Percentiles rank a stretch among this genome's conserved stretches.
Conservation (phyloP, 2,113 vertebrate species). For the Collichthys lucidus region DNA sequence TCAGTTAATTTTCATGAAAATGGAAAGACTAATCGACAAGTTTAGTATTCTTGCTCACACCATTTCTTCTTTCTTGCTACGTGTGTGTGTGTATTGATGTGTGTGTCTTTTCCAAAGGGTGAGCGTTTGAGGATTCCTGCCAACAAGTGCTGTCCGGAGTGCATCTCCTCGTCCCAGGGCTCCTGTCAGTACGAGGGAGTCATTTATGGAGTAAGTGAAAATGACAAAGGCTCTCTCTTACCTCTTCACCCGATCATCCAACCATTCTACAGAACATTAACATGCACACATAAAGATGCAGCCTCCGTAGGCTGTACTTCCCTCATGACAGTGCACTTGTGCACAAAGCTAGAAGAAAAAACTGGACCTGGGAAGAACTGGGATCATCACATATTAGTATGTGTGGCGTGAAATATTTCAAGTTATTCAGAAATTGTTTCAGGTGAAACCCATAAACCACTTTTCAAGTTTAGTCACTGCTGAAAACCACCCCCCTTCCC, state of each 20-base stretch:
- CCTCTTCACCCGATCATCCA: background rate
- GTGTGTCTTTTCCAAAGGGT: constrained; percentile 82
- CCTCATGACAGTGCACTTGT: background rate
- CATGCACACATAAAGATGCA: background rate
- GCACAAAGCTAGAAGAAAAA: background rate
- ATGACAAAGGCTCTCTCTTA: background rate
- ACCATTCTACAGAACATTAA: background rate
- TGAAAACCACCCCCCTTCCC: background rate
- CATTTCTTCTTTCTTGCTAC: background rate
- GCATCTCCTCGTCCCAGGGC: constrained; percentile 77
- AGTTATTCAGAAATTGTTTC: background rate
- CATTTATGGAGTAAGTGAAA: constrained; percentile 85
- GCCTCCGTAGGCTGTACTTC: background rate
- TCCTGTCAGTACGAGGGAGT: constrained; percentile 87
- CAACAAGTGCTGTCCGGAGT: constrained; percentile 91
- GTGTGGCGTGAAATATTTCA: background rate
- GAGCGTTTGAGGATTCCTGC: constrained; percentile 88
- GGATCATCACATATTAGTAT: background rate
- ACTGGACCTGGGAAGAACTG: background rate
- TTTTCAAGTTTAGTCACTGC: background rate
- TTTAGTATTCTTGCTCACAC: background rate
- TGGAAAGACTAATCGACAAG: background rate
- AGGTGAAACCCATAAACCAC: background rate
- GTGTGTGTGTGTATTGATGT: constrained; percentile 34
- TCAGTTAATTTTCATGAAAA: constrained; percentile 37